phyloP scores from a whole-genome alignment of 2,888 invertebrate species.

The Alcis repandata region DNA sequence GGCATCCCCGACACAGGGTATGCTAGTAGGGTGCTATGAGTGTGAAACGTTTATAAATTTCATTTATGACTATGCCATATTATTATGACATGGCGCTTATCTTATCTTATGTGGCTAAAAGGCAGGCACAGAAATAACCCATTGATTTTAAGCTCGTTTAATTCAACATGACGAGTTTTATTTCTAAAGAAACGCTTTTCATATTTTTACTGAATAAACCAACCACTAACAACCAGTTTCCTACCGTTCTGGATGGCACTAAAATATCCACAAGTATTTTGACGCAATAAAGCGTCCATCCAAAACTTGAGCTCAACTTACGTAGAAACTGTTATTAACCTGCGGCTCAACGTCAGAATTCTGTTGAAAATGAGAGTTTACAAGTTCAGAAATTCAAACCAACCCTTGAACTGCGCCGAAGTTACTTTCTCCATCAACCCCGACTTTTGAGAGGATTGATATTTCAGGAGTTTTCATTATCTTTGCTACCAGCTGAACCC shows the following conservation, averaged over 20 bases:
- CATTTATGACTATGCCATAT: no score
- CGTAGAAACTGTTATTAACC: slow-evolving; percentile 1
- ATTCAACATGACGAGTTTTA: no score
- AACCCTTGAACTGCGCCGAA: slow-evolving; percentile 19
- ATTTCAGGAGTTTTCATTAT: slow-evolving; percentile 4
- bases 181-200: no score
- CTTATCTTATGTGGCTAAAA: no score
- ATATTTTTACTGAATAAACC: no score
- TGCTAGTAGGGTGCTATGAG: no score
- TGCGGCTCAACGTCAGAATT: slow-evolving; percentile 11
- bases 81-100: no score
- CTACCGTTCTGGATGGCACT: background rate
- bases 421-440: slow-evolving; percentile 17
- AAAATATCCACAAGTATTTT: slow-evolving; percentile 22
- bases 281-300: slow-evolving; percentile 14
- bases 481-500: background rate
- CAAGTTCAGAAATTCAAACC: slow-evolving; percentile 22
- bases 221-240: background rate
- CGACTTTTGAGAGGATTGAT: slow-evolving; percentile 6
- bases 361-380: slow-evolving; percentile 26
- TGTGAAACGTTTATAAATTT: no score
- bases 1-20: no score
- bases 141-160: no score
- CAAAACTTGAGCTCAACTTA: slow-evolving; percentile 18
- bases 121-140: no score